phyloP scores from a whole-genome alignment of 2,113 vertebrate genomes.

The Oxygymnocypris stewartii region DNA sequence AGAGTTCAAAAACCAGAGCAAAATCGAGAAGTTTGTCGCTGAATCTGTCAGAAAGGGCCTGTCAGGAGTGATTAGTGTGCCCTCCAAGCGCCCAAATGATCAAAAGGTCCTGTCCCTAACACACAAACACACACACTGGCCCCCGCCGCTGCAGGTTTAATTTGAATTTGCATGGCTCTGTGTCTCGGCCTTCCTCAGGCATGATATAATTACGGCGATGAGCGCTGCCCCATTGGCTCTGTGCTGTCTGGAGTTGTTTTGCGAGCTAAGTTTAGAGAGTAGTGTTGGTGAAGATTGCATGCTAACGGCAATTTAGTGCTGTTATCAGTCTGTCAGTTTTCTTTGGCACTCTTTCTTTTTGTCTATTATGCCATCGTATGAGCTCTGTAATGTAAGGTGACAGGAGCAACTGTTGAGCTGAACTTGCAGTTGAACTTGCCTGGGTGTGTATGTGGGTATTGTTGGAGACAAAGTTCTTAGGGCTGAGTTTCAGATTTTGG shows the following conservation, averaged over 20 bases:
- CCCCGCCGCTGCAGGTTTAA: slow-evolving; percentile 88
- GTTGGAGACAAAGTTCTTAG: neutral
- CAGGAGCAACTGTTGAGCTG: neutral
- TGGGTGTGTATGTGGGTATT: neutral
- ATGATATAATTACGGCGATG: slow-evolving; percentile 99
- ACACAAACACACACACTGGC: slow-evolving; percentile 15
- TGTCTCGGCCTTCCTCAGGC: slow-evolving; percentile 90
- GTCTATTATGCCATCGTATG: neutral
- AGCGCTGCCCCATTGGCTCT: slow-evolving; percentile 75
- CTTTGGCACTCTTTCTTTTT: neutral
- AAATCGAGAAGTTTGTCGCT: slow-evolving; percentile 98
- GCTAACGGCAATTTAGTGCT: neutral
- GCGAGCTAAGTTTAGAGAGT: slow-evolving; percentile 67
- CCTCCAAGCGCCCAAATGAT: slow-evolving; percentile 85
- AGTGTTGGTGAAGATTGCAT: slow-evolving; percentile 71
- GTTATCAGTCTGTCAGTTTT: slow-evolving; percentile 65
- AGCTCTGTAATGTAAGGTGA: neutral
- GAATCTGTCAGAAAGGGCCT: slow-evolving; percentile 96
- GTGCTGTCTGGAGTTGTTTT: slow-evolving; percentile 32
- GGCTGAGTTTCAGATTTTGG: too few species aligned
- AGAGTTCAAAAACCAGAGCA: slow-evolving; percentile 98
- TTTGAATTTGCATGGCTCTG: slow-evolving; percentile 95
- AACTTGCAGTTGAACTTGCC: neutral
- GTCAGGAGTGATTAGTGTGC: slow-evolving; percentile 96
- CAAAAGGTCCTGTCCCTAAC: slow-evolving; percentile 86